Conservation (phyloP, 2,888 invertebrate genomes). For the Argyresthia goedartella region DNA sequence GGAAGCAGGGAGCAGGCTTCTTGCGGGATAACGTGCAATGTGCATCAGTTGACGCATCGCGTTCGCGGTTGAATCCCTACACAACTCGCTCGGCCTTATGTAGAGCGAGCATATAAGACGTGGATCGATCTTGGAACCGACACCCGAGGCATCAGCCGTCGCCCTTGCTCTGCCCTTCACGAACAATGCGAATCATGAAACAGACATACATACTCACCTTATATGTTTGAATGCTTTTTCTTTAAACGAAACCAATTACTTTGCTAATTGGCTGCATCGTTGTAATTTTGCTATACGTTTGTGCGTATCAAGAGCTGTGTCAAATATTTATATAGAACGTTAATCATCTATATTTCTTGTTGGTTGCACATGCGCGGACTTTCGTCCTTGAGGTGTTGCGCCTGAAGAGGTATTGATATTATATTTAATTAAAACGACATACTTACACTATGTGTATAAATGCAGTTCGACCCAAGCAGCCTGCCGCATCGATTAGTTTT, state of each 20-base stretch:
- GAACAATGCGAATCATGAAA: background rate
- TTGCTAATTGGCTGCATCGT: no score
- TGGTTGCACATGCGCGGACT: slow-evolving; percentile 48
- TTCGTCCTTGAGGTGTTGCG: slow-evolving; percentile 49
- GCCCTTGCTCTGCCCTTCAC: slow-evolving; percentile 4
- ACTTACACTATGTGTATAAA: no score
- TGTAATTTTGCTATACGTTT: no score
- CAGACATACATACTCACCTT: background rate
- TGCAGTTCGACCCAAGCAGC: no score
- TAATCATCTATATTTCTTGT: background rate
- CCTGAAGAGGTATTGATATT: slow-evolving; percentile 10
- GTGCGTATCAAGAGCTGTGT: no score
- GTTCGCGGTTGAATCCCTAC: slow-evolving; percentile 56
- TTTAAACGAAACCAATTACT: no score
- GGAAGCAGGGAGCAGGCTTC: background rate
- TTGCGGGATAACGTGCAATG: slow-evolving; percentile 27
- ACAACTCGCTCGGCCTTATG: slow-evolving; percentile 59
- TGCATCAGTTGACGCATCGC: slow-evolving; percentile 65
- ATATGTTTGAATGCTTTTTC: background rate
- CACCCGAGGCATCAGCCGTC: slow-evolving; percentile 20
- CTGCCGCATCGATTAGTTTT: no score
- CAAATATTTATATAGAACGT: no score
- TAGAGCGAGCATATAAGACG: slow-evolving; percentile 54
- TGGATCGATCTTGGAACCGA: slow-evolving; percentile 58
- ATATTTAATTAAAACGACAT: no score